A percentile compares a stretch with the other conserved stretches of the same genome.
Evolutionary conservation across 2,113 vertebrate genomes (phyloP).

Genomic region (Etia nguti): DNA sequence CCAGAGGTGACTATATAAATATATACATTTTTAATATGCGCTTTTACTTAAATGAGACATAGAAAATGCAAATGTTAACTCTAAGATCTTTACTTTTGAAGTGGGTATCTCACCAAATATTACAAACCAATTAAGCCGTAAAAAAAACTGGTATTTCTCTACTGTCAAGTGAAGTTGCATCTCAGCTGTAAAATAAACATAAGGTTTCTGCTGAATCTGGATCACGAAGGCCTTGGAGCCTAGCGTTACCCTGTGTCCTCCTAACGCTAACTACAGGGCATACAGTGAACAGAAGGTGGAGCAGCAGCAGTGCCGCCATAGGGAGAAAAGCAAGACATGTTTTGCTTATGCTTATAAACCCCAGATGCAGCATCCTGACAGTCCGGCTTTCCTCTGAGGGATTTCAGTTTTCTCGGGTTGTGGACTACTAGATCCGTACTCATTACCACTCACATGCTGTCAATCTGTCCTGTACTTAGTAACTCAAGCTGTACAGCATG

Average conservation of each 20-base stretch:
- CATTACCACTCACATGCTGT: not conserved
- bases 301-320: not conserved
- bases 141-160: not conserved
- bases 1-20: not conserved
- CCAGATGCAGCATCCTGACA: conserved; percentile 8
- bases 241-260: not conserved
- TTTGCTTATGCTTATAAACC: not conserved
- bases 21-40: not conserved
- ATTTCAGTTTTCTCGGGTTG: not conserved
- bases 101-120: not conserved
- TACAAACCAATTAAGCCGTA: not conserved
- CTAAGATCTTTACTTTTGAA: not conserved
- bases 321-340: not conserved
- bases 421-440: not conserved
- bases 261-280: not conserved
- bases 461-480: not conserved
- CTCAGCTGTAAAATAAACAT: not conserved
- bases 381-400: not conserved
- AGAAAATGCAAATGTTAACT: not conserved
- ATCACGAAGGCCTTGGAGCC: not conserved
- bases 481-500: not conserved
- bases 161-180: not conserved
- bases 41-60: not conserved
- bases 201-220: not conserved
- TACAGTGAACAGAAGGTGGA: not conserved